These are phyloP conservation scores for Furcifer pardalis DNA, from an alignment of 2,797 vertebrate species.

Conservation along the genomic window DNA sequence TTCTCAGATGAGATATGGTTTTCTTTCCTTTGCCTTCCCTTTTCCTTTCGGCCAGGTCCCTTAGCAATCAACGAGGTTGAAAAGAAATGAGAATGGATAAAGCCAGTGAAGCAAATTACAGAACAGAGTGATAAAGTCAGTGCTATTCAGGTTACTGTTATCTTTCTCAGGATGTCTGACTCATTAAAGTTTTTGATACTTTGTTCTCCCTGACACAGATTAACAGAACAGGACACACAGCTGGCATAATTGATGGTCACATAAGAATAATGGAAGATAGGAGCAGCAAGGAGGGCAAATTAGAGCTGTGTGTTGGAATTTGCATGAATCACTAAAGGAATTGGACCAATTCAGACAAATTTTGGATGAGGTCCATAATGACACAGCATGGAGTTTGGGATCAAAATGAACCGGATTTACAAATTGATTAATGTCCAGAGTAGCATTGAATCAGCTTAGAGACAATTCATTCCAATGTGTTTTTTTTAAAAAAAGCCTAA, in stretches of 20 bases:
- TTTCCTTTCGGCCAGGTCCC: slow-evolving; percentile 28
- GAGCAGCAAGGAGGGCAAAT: slow-evolving; percentile 28
- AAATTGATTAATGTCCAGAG: no score
- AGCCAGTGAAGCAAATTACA: slow-evolving; percentile 50
- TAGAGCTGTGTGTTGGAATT: no score
- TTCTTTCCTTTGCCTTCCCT: neutral
- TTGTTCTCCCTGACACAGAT: slow-evolving; percentile 40
- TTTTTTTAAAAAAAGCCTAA: no score
- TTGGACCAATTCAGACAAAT: no score
- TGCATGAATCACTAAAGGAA: no score
- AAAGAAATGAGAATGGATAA: slow-evolving; percentile 36
- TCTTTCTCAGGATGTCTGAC: slow-evolving; percentile 49
- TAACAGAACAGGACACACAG: slow-evolving; percentile 42
- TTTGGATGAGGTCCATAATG: no score
- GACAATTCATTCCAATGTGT: no score
- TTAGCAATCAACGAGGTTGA: slow-evolving; percentile 39
- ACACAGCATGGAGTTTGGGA: no score
- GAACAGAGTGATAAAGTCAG: slow-evolving; percentile 51
- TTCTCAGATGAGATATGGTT: neutral
- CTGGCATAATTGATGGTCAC: slow-evolving; percentile 38
- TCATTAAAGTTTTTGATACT: slow-evolving; percentile 58
- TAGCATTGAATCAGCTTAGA: no score
- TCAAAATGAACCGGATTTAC: no score
- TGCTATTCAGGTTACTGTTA: slow-evolving; percentile 42
- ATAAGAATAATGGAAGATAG: slow-evolving; percentile 10